These are phyloP conservation scores for Gadus chalcogrammus DNA, from an alignment of 2,113 vertebrate genomes.

Conservation along the genomic window DNA sequence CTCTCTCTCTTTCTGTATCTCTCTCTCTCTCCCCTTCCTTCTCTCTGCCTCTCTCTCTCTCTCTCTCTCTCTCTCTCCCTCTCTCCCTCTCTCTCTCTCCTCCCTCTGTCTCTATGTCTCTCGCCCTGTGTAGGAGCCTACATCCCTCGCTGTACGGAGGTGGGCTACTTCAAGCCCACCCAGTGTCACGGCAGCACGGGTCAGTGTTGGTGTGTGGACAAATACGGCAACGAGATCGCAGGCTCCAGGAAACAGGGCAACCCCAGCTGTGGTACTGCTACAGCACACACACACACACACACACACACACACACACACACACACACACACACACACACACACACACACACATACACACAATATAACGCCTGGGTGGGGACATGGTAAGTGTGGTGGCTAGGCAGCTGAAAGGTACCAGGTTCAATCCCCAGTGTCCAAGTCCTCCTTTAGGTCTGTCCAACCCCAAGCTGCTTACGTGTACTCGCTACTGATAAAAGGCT, in stretches of 20 bases:
- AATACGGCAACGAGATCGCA: slow-evolving; percentile 93
- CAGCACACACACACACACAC: neutral
- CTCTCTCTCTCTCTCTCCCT: too few species aligned
- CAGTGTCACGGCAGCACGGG: slow-evolving; percentile 91
- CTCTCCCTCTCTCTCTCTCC: neutral
- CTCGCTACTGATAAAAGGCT: too few species aligned
- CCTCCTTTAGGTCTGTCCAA: too few species aligned
- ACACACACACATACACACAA: too few species aligned
- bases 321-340: too few species aligned
- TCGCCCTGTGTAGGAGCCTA: slow-evolving; percentile 77
- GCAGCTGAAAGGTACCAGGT: too few species aligned
- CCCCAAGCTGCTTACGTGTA: too few species aligned
- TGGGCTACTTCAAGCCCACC: slow-evolving; percentile 92
- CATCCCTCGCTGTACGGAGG: slow-evolving; percentile 89
- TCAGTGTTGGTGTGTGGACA: slow-evolving; percentile 98
- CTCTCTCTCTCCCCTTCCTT: neutral
- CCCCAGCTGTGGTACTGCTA: slow-evolving; percentile 85
- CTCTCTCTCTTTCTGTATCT: neutral
- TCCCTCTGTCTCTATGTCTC: neutral
- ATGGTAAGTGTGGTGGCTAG: too few species aligned
- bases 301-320: neutral
- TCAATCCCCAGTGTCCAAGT: too few species aligned
- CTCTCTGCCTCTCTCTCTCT: too few species aligned
- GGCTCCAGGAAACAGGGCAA: slow-evolving; percentile 92
- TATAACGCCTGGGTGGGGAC: too few species aligned